phyloP scores from a whole-genome alignment of 2,113 vertebrate genomes.

The Calyptomena viridis region DNA sequence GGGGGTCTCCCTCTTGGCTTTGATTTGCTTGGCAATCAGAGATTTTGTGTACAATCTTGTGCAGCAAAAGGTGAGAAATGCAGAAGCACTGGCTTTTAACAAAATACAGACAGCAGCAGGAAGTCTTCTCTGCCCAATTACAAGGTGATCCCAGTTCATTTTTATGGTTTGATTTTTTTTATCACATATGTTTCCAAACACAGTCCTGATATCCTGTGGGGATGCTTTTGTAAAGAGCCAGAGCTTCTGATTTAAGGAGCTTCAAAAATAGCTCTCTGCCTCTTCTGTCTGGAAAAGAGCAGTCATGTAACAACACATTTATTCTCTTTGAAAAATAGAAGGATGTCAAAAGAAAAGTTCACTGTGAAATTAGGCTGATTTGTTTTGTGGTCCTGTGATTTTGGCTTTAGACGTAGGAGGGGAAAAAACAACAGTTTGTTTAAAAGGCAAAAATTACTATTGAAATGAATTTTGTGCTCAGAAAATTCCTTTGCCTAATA shows the following conservation, averaged over 20 bases:
- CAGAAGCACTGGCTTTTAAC: slow-evolving; percentile 67
- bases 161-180: slow-evolving; percentile 79
- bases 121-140: slow-evolving; percentile 81
- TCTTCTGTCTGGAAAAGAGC: slow-evolving; percentile 74
- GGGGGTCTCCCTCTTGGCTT: slow-evolving; percentile 69
- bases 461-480: slow-evolving; percentile 63
- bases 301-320: slow-evolving; percentile 73
- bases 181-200: slow-evolving; percentile 82
- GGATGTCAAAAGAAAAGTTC: slow-evolving; percentile 76
- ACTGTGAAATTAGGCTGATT: slow-evolving; percentile 75
- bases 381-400: slow-evolving; percentile 73
- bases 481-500: slow-evolving; percentile 60
- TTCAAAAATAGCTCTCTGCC: slow-evolving; percentile 78
- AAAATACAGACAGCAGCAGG: slow-evolving; percentile 71
- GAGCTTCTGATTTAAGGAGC: slow-evolving; percentile 81
- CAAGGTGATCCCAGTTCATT: slow-evolving; percentile 80
- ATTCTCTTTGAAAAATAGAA: slow-evolving; percentile 80
- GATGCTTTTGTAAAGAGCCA: slow-evolving; percentile 81
- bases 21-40: slow-evolving; percentile 75
- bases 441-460: slow-evolving; percentile 68
- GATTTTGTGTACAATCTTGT: slow-evolving; percentile 73
- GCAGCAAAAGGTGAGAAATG: slow-evolving; percentile 74
- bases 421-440: slow-evolving; percentile 52
- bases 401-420: slow-evolving; percentile 40
- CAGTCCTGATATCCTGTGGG: slow-evolving; percentile 78